Evolutionary conservation across 2,113 vertebrate genomes (phyloP), one percentile per base, ranked within the genome.

Genomic region (Poecile atricapillus): DNA sequence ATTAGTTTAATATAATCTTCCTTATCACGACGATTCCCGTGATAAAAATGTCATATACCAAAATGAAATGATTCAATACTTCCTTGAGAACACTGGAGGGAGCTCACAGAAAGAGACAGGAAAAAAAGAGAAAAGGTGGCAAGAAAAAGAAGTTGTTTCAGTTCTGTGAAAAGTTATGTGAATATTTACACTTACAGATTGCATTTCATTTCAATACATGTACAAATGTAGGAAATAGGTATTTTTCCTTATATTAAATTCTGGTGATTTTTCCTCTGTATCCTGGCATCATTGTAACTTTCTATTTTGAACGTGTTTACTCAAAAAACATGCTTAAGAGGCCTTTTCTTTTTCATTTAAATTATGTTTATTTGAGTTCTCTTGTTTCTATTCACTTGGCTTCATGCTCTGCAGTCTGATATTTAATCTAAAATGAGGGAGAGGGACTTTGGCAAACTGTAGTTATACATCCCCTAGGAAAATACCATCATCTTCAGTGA

Each of bases 41-140:
- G 81, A 73, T 58, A 74, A 88, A 92, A 94, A 70, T 56, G 17
- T 22, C 87, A 94, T 75, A 88, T 43, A 70, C 18, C n/a, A 71
- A 91, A 82, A 84, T 67, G 2, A 90, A 90, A 80, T 46, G 2
- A 86, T 94, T 89, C 96, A 87, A 12, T 96, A 87, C 94, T 90
- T 93, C 41, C 68, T 64, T 94, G 74, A 83, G 89, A 93, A 95
- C 97, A 95, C 96, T 96, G 96, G 97, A 96, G 97, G 96, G 97
- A 95, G 97, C 95, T 96, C 94, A 97, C 87, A 95, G 96, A 96
- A 97, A 97, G 96, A 95, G 55, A 84, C 90, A 95, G 44, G 63
- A 37, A 41, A 44, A 86, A 80, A 73, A 86, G 56, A 68, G 41
- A 83, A 75, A 83, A 89, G 33, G 53, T 78, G 78, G 35, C 39